Evolutionary conservation across 2,113 vertebrate species (phyloP), one percentile per base, ranked within the genome.

Genomic region (Neotoma lepida): DNA sequence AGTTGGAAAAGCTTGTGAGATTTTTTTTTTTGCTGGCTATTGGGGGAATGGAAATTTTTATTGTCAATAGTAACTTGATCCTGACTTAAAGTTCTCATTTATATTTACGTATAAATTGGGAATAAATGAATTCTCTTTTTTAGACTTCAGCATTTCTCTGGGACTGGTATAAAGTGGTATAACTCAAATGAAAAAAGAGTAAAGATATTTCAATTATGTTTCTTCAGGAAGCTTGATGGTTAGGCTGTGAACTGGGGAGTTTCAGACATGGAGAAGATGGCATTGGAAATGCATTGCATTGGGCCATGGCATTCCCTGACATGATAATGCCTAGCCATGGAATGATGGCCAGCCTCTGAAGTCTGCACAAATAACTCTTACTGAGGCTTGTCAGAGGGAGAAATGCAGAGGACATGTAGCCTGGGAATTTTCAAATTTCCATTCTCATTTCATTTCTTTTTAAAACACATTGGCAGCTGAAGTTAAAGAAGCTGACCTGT

Each of bases 391-490:
- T 97, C 97, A 97, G 97, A 97, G 93, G 94, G 94, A 95, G 88
- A 86, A 41, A 91, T 77, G 61, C 87, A 91, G 96, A 96, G 95
- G 94, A 63, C 66, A 76, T 4, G 9, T 76, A 87, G 71, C 93
- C 66, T 6, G 80, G 95, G 92, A 97, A 97, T 96, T 88, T 87
- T 93, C 96, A 70, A 90, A 96, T 97, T 96, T 80, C 88, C 86
- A 82, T 89, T 91, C 73, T 95, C 94, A 97, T 97, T 94, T 95
- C 82, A 96, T 96, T 97, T 97, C 85, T 90, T 8, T 89, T 94
- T 78, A 54, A 17, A 77, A 92, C 4, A 0, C 90, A 17, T 73
- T 87, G 92, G 87, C 84, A 66, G 96, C 96, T 97, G 93, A 97
- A 74, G 90, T 77, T 0, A 6, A 77, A 68, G 66, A 6, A 15